Conservation (phyloP, 2,888 invertebrate genomes). For the Zeuzera pyrina region DNA sequence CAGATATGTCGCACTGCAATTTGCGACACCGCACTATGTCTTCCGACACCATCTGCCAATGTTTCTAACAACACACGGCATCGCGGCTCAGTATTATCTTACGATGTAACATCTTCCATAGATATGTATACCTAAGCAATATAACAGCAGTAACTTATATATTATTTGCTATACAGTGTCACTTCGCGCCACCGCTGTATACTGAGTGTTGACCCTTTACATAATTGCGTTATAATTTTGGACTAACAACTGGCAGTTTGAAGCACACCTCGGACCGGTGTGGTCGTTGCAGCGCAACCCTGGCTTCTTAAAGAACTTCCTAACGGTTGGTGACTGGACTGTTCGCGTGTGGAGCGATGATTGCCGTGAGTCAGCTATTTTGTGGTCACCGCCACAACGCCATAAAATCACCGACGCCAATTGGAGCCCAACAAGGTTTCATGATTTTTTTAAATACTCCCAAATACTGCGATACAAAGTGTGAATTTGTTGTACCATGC, state of each 20-base stretch:
- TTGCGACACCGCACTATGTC: too few species aligned
- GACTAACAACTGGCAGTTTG: slow-evolving; percentile 65
- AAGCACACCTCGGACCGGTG: slow-evolving; percentile 87
- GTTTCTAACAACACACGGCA: too few species aligned
- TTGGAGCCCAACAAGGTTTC: slow-evolving; percentile 86
- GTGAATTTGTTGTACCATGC: background rate
- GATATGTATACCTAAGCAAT: too few species aligned
- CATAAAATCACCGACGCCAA: slow-evolving; percentile 80
- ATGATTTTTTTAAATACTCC: background rate
- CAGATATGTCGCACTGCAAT: too few species aligned
- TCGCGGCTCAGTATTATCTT: too few species aligned
- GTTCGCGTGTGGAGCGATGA: slow-evolving; percentile 96
- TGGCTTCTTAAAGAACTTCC: slow-evolving; percentile 92
- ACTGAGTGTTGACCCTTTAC: too few species aligned
- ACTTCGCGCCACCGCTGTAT: too few species aligned
- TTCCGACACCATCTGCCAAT: too few species aligned
- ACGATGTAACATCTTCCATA: too few species aligned
- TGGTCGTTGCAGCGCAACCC: slow-evolving; percentile 91
- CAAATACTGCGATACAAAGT: background rate
- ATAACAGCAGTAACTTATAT: too few species aligned
- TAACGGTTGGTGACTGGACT: slow-evolving; percentile 95
- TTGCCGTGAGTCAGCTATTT: slow-evolving; percentile 89
- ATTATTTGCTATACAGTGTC: too few species aligned
- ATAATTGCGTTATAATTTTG: too few species aligned
- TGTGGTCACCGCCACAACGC: slow-evolving; percentile 84